Conservation (phyloP, 2,888 invertebrate genomes). For the Masnerella sp. region DNA sequence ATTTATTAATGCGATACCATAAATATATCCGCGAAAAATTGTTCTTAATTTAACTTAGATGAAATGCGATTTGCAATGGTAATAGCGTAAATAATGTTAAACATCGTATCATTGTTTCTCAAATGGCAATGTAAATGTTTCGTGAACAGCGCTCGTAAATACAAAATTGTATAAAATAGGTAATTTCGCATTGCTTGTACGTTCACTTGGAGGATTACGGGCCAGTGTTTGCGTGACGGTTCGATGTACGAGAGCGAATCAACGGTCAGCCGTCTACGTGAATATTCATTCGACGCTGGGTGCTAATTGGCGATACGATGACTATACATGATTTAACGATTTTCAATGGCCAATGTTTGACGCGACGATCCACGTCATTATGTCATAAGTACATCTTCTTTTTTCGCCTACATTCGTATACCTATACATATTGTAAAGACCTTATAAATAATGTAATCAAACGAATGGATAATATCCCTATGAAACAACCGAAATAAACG, state of each 20-base stretch:
- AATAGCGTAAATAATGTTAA: conserved; percentile 54
- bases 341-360: conserved; percentile 73
- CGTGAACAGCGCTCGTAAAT: conserved; percentile 58
- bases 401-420: too few relatives aligned
- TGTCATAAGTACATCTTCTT: too few relatives aligned
- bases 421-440: too few relatives aligned
- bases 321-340: conserved; percentile 76
- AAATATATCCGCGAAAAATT: conserved; percentile 55
- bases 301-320: conserved; percentile 75
- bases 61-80: conserved; percentile 56
- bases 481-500: too few relatives aligned
- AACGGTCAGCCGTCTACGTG: conserved; percentile 66
- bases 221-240: conserved; percentile 69
- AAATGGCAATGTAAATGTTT: conserved; percentile 59
- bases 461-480: too few relatives aligned
- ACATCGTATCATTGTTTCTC: conserved; percentile 58
- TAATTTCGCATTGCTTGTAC: conserved; percentile 52
- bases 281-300: conserved; percentile 73
- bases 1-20: conserved; percentile 54
- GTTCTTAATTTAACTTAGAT: conserved; percentile 52
- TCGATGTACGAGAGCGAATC: conserved; percentile 66
- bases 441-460: too few relatives aligned
- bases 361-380: conserved; percentile 59
- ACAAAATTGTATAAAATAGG: conserved; percentile 61
- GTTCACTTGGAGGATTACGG: conserved; percentile 57